phyloP scores from a whole-genome alignment of 2,888 invertebrate genomes.

The Drosophila tanythrix region DNA sequence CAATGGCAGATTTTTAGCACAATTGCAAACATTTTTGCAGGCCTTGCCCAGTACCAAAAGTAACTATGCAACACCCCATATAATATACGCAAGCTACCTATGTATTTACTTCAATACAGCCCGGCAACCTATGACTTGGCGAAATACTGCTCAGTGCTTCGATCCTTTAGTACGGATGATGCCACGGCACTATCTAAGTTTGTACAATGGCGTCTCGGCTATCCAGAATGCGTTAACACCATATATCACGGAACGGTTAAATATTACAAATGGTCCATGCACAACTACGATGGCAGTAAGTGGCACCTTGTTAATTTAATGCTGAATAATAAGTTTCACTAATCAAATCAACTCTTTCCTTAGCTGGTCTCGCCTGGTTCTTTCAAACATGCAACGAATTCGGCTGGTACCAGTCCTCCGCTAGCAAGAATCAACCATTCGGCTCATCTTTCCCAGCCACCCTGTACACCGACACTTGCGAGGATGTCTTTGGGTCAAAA shows the following conservation, averaged over 20 bases:
- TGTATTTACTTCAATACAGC: slow-evolving; percentile 15
- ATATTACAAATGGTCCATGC: slow-evolving; percentile 58
- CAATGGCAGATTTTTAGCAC: slow-evolving; percentile 70
- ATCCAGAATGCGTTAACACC: slow-evolving; percentile 52
- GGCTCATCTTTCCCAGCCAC: slow-evolving; percentile 72
- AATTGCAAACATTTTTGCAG: slow-evolving; percentile 71
- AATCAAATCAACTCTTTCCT: slow-evolving; percentile 42
- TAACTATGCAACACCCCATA: slow-evolving; percentile 10
- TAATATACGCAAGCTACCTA: not conserved
- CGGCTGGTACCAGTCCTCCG: slow-evolving; percentile 92
- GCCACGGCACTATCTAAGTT: slow-evolving; percentile 58
- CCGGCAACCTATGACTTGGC: slow-evolving; percentile 51
- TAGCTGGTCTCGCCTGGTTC: slow-evolving; percentile 89
- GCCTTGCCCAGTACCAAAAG: slow-evolving; percentile 73
- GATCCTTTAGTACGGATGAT: slow-evolving; percentile 53
- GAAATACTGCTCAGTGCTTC: slow-evolving; percentile 51
- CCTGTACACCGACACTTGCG: slow-evolving; percentile 62
- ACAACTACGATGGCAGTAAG: slow-evolving; percentile 59
- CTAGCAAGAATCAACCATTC: slow-evolving; percentile 86
- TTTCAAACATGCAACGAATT: slow-evolving; percentile 94
- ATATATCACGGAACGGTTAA: slow-evolving; percentile 52
- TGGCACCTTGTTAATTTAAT: not conserved
- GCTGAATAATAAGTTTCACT: not conserved
- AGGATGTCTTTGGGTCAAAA: slow-evolving; percentile 61
- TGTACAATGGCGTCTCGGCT: slow-evolving; percentile 50